phyloP scores from a whole-genome alignment of 2,113 vertebrate species.

The Pyrgilauda ruficollis region DNA sequence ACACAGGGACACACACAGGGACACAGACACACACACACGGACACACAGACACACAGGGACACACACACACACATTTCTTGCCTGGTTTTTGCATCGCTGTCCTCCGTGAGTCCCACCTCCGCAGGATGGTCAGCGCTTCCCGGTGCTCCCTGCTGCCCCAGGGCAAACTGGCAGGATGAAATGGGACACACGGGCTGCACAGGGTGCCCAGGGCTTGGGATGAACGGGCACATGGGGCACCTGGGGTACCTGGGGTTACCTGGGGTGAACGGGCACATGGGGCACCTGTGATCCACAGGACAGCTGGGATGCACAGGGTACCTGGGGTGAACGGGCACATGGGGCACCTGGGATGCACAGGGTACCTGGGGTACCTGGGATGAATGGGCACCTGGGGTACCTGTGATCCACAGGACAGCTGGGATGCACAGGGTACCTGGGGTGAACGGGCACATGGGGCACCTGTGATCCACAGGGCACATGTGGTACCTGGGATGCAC shows the following conservation, averaged over 20 bases:
- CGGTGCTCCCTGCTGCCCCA: neutral
- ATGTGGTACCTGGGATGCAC: too few species aligned
- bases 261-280: too few species aligned
- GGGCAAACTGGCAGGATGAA: neutral
- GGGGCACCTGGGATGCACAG: neutral
- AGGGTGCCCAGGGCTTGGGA: neutral
- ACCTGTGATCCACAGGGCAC: too few species aligned
- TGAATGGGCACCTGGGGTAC: too few species aligned
- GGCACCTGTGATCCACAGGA: too few species aligned
- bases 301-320: too few species aligned
- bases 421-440: too few species aligned
- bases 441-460: too few species aligned
- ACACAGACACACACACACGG: neutral
- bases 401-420: too few species aligned
- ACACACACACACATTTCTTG: neutral
- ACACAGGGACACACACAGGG: fast-evolving
- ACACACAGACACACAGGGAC: fast-evolving
- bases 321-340: neutral
- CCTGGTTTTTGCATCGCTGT: fast-evolving
- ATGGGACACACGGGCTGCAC: fast-evolving
- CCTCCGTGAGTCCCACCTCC: fast-evolving
- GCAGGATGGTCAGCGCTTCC: neutral
- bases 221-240: too few species aligned
- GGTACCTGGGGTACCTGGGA: too few species aligned
- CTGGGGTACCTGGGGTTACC: too few species aligned